phyloP scores from a whole-genome alignment of 2,888 invertebrate species.

The Cataglyphis livida region DNA sequence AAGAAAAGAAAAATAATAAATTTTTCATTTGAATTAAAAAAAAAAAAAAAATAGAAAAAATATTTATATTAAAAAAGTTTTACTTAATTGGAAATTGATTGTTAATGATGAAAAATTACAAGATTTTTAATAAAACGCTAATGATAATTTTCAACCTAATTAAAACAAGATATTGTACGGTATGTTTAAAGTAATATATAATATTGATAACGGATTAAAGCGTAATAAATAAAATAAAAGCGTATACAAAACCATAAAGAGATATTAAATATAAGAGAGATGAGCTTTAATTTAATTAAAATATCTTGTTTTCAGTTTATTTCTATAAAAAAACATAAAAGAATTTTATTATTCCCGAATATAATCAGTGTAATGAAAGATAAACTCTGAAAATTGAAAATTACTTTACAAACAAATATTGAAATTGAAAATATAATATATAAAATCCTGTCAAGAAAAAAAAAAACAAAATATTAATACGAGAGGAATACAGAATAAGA shows the following conservation, averaged over 20 bases:
- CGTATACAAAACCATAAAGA: neutral
- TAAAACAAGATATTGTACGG: neutral
- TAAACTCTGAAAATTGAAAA: neutral
- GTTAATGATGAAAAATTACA: neutral
- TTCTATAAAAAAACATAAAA: neutral
- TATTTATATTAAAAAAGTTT: neutral
- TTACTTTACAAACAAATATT: neutral
- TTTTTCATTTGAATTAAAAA: neutral
- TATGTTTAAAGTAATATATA: neutral
- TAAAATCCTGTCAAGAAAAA: neutral
- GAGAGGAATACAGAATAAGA: neutral
- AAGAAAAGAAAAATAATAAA: neutral
- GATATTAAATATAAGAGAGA: neutral
- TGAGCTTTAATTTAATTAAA: neutral
- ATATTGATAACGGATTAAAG: neutral
- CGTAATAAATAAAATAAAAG: neutral
- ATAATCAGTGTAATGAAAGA: neutral
- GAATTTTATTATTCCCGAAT: neutral
- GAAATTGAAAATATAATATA: neutral
- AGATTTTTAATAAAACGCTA: slow-evolving; percentile 4
- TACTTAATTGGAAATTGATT: neutral
- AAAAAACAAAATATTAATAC: neutral
- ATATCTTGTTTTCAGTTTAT: neutral
- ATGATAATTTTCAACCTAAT: neutral
- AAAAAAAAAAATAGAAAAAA: neutral